Evolutionary conservation across 2,113 vertebrate species (phyloP).

Genomic region (Cercopithecus mona): DNA sequence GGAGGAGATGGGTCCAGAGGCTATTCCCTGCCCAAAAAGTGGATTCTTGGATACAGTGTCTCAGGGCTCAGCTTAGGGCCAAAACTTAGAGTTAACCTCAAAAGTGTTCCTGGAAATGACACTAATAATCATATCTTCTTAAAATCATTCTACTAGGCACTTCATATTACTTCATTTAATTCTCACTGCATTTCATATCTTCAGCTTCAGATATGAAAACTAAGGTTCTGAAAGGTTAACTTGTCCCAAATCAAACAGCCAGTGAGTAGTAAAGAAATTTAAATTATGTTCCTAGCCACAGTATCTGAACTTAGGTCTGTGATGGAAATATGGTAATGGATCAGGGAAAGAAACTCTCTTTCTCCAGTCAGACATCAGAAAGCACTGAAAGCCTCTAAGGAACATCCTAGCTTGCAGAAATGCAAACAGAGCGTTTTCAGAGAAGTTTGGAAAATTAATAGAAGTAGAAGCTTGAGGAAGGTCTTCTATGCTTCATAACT

Average conservation of each 20-base stretch:
- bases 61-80: background rate
- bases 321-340: background rate
- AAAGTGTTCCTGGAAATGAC: background rate
- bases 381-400: background rate
- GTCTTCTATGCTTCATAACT: background rate
- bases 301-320: background rate
- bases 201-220: background rate
- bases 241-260: background rate
- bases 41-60: background rate
- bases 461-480: background rate
- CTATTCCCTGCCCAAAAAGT: background rate
- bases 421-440: background rate
- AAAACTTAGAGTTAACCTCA: background rate
- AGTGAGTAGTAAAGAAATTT: background rate
- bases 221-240: background rate
- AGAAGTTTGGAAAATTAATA: background rate
- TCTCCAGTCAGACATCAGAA: background rate
- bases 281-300: background rate
- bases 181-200: background rate
- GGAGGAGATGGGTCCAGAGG: background rate
- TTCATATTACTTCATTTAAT: background rate
- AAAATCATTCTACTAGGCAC: background rate
- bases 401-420: background rate
- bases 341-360: background rate
- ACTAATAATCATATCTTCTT: background rate